A percentile compares a stretch with the other conserved stretches of the same genome.
phyloP scores from a whole-genome alignment of 2,113 vertebrate genomes.

The Numenius arquata region DNA sequence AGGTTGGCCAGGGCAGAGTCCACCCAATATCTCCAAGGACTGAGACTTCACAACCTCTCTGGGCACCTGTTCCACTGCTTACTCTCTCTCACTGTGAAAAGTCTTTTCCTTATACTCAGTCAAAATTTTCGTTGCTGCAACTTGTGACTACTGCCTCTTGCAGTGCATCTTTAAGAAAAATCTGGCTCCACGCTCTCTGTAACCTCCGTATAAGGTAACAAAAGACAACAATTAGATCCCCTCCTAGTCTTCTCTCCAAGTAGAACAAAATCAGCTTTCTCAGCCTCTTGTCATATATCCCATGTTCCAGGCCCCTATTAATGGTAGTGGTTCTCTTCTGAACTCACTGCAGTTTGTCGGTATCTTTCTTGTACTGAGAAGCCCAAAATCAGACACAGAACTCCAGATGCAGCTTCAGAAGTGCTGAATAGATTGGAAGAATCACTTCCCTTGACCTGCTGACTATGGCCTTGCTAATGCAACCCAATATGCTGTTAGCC shows the following conservation, averaged over 20 bases:
- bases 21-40: neutral
- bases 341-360: neutral
- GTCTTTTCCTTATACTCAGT: neutral
- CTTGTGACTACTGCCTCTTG: neutral
- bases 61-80: neutral
- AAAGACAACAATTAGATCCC: neutral
- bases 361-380: neutral
- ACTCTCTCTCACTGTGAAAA: neutral
- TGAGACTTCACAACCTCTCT: neutral
- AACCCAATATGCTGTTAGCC: neutral
- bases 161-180: neutral
- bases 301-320: neutral
- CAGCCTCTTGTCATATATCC: neutral
- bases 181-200: accelerated
- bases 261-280: neutral
- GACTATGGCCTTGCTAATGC: neutral
- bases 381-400: neutral
- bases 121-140: neutral
- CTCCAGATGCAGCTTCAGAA: neutral
- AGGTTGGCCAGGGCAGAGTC: neutral
- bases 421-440: neutral
- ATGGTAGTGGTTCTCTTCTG: neutral
- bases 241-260: neutral
- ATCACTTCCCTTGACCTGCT: neutral
- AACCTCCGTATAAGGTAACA: neutral